Evolutionary conservation across 2,797 vertebrate genomes (phyloP).

Genomic region (Mionectes olivaceus): DNA sequence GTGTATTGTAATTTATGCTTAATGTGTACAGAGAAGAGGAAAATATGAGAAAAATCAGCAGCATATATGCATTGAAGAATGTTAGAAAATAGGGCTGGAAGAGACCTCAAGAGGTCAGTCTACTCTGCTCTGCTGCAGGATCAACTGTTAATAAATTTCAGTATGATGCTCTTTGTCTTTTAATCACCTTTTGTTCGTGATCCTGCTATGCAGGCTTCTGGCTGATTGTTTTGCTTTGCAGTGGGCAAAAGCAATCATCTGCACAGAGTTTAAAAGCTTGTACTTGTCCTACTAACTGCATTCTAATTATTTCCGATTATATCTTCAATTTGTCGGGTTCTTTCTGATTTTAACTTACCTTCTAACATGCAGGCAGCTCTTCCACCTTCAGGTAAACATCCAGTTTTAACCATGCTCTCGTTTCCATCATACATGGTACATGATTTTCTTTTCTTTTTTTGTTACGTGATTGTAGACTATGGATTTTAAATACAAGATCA

Average conservation of each 20-base stretch:
- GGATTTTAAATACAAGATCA: neutral
- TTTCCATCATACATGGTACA: neutral
- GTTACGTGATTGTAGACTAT: neutral
- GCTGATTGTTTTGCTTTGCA: neutral
- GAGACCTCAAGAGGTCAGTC: slow-evolving; percentile 63
- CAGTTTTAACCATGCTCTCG: neutral
- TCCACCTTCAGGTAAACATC: neutral
- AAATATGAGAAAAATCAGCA: neutral
- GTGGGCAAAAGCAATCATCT: neutral
- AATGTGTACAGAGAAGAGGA: neutral
- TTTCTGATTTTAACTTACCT: neutral
- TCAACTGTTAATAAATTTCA: slow-evolving; percentile 17
- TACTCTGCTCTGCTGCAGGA: slow-evolving; percentile 3
- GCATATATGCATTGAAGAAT: neutral
- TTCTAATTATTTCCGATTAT: neutral
- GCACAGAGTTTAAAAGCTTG: neutral
- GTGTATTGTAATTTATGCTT: neutral
- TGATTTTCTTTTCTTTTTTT: neutral
- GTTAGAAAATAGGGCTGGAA: slow-evolving; percentile 1
- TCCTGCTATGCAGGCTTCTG: neutral
- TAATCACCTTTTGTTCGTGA: slow-evolving; percentile 34
- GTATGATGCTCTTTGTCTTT: slow-evolving; percentile 28
- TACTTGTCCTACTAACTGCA: neutral
- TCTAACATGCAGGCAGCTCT: neutral
- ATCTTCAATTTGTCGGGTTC: neutral